Percentiles rank a stretch among this genome's conserved stretches.
Conservation (phyloP, 2,797 vertebrate species). For the Limnodromus scolopaceus region DNA sequence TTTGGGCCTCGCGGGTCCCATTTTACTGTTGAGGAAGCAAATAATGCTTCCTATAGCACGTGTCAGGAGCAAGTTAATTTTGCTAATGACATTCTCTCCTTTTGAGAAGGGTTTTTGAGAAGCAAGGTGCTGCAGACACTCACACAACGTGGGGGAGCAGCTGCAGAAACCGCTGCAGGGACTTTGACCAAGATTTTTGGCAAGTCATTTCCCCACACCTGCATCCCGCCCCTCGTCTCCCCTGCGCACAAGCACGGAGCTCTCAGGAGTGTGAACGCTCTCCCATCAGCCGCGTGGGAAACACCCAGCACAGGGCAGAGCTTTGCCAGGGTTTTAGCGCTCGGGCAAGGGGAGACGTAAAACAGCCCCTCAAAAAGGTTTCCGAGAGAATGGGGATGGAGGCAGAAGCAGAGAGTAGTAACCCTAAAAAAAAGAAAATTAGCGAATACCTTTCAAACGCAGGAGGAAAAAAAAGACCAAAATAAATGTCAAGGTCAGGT, state of each 20-base stretch:
- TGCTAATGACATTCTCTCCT: not conserved
- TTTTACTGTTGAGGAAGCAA: not conserved
- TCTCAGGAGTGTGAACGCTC: not conserved
- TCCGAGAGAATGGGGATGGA: not conserved
- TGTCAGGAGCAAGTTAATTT: not conserved
- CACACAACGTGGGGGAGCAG: accelerated
- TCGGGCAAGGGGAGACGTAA: accelerated
- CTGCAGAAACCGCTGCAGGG: not conserved
- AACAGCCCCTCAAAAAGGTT: not conserved
- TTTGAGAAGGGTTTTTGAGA: not conserved
- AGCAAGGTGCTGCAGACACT: not conserved
- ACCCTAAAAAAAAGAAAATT: not conserved
- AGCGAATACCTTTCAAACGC: not conserved
- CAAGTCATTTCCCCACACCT: not conserved
- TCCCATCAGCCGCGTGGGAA: not conserved
- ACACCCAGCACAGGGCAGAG: accelerated
- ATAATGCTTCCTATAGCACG: accelerated
- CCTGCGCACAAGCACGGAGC: accelerated
- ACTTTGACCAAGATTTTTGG: not conserved
- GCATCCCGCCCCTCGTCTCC: accelerated
- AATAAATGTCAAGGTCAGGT: not conserved
- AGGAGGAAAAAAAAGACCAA: not conserved
- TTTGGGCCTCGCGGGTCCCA: not conserved
- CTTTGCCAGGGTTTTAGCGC: not conserved
- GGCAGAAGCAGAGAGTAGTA: not conserved